Conservation (phyloP, 2,113 vertebrate species). For the Sitta europaea region DNA sequence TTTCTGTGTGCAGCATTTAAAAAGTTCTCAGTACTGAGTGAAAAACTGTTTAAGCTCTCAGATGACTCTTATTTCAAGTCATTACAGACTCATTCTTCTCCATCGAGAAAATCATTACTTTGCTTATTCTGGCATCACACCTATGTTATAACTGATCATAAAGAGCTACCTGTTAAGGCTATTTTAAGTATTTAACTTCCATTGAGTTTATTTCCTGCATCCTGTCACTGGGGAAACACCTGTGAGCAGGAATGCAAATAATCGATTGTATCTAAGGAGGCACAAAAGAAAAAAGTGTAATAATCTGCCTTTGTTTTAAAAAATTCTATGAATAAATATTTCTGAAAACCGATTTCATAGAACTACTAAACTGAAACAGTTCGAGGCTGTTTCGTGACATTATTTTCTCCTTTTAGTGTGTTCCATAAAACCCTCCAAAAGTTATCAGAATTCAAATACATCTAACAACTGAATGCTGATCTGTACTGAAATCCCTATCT, state of each 20-base stretch:
- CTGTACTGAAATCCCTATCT: background rate
- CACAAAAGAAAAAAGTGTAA: background rate
- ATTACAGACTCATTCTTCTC: background rate
- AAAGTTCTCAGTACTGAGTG: background rate
- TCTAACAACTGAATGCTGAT: background rate
- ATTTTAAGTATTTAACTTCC: background rate
- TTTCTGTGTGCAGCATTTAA: background rate
- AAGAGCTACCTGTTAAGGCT: background rate
- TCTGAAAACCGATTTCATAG: background rate
- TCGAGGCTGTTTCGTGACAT: background rate
- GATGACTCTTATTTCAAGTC: background rate
- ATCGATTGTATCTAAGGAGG: background rate
- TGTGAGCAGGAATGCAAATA: conserved; percentile 20
- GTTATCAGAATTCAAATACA: background rate
- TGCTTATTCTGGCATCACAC: background rate
- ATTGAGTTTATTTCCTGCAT: background rate
- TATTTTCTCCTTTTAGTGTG: background rate
- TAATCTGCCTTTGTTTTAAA: background rate
- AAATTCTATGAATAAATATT: background rate
- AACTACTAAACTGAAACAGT: background rate
- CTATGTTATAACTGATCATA: background rate
- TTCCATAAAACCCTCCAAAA: background rate
- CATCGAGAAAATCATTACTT: background rate
- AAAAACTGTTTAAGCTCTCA: background rate
- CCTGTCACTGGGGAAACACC: conserved; percentile 46